These are phyloP conservation scores for Rattus rattus DNA, from an alignment of 2,113 vertebrate species.

Conservation along the genomic window DNA sequence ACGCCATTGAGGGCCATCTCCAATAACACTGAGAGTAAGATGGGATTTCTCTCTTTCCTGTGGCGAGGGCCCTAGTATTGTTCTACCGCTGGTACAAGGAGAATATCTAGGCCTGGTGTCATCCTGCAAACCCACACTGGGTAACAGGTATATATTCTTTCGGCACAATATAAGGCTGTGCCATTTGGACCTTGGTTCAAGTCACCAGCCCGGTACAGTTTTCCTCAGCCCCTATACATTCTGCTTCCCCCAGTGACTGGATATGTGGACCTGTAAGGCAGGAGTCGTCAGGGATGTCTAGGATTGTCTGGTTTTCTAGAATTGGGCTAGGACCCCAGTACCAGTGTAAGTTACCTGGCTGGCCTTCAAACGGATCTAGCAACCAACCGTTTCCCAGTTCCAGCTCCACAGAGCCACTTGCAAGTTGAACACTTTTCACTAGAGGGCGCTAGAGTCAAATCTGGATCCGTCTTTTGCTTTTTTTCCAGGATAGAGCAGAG, in stretches of 20 bases:
- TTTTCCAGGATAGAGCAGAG: neutral
- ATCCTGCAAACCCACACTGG: neutral
- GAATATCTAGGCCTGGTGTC: neutral
- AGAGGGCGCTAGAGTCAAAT: neutral
- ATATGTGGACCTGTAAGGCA: neutral
- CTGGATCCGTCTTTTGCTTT: neutral
- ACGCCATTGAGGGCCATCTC: neutral
- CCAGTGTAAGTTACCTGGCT: neutral
- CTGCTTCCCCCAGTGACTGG: neutral
- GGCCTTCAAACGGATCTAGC: neutral
- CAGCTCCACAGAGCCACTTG: neutral
- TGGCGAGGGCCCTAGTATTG: neutral
- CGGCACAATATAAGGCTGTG: neutral
- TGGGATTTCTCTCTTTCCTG: neutral
- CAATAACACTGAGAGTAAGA: neutral
- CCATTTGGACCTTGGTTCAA: neutral
- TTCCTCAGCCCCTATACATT: neutral
- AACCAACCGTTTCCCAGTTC: neutral
- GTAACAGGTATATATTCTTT: neutral
- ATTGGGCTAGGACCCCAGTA: neutral
- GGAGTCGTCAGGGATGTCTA: neutral
- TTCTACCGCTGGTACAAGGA: neutral
- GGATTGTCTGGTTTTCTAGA: neutral
- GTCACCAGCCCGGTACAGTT: neutral
- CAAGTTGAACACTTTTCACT: neutral